These are phyloP conservation scores for Helicorthomorpha holstii DNA, from an alignment of 1,140 invertebrate genomes.

Conservation along the genomic window DNA sequence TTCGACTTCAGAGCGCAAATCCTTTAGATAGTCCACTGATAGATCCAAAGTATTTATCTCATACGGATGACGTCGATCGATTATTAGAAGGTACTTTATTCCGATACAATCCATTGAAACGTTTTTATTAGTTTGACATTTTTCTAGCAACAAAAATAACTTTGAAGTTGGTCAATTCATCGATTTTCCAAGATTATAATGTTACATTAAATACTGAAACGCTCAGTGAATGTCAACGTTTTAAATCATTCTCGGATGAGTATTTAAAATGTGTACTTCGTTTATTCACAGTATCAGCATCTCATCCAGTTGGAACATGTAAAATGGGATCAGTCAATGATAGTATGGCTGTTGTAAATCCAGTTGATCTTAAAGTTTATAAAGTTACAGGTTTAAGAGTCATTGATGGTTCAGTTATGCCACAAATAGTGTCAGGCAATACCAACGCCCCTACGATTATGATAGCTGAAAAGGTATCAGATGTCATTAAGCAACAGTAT, in stretches of 20 bases:
- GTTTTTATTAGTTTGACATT: too few species aligned
- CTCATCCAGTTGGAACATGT: conserved; percentile 56
- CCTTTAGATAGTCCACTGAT: conserved; percentile 15
- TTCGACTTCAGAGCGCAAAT: conserved; percentile 13
- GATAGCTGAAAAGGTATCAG: conserved; percentile 30
- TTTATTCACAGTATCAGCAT: conserved; percentile 49
- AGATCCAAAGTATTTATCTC: conserved; percentile 17
- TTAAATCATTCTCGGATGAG: conserved; percentile 50
- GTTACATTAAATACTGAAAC: conserved; percentile 4
- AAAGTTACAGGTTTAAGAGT: conserved; percentile 50
- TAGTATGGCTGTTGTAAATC: conserved; percentile 33
- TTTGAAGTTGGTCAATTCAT: conserved; percentile 52
- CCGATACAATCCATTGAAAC: too few species aligned
- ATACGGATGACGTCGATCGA: conserved; percentile 26
- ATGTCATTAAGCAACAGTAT: conserved; percentile 24
- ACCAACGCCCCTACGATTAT: conserved; percentile 45
- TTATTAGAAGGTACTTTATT: conserved; percentile 41
- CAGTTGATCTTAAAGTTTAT: conserved; percentile 32
- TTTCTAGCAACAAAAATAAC: too few species aligned
- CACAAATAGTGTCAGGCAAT: conserved; percentile 45
- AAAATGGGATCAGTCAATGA: conserved; percentile 62
- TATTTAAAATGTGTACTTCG: conserved; percentile 49
- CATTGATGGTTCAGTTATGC: conserved; percentile 58
- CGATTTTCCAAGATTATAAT: conserved; percentile 31
- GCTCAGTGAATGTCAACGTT: conserved; percentile 48